Percentiles rank a stretch among this genome's conserved stretches.
Evolutionary conservation across 2,888 invertebrate species (phyloP).

Genomic region (Scaptomyza caliginosa): DNA sequence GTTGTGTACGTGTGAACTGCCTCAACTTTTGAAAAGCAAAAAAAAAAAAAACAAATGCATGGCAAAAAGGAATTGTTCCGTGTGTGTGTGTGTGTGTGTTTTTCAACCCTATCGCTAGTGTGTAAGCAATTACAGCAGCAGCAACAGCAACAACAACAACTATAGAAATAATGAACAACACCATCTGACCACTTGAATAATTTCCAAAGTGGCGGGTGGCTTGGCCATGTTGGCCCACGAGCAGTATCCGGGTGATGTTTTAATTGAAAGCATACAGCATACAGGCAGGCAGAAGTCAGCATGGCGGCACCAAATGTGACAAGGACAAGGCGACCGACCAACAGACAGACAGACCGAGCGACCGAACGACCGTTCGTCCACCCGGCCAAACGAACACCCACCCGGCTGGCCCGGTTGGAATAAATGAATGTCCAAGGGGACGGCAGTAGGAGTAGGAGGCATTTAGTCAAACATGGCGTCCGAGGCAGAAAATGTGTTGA

Average conservation of each 20-base stretch:
- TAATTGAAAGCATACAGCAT: slow-evolving; percentile 65
- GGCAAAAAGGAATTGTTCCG: slow-evolving; percentile 13
- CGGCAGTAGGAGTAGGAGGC: background rate
- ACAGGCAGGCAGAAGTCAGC: slow-evolving; percentile 12
- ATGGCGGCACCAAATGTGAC: slow-evolving; percentile 55
- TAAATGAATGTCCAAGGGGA: slow-evolving; percentile 4
- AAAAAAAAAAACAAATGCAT: slow-evolving; percentile 28
- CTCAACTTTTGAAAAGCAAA: slow-evolving; percentile 33
- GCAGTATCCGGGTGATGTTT: slow-evolving; percentile 62
- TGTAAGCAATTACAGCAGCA: slow-evolving; percentile 56
- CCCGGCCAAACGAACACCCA: no score
- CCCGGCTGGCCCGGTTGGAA: background rate
- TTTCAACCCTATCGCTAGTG: slow-evolving; percentile 70
- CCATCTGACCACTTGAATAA: slow-evolving; percentile 79
- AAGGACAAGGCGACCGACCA: slow-evolving; percentile 30
- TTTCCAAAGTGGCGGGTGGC: slow-evolving; percentile 50
- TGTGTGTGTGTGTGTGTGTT: slow-evolving; percentile 26
- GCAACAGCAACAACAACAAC: slow-evolving; percentile 44
- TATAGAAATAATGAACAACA: slow-evolving; percentile 75
- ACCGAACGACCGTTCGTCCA: no score
- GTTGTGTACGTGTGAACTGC: slow-evolving; percentile 41
- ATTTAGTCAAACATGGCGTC: slow-evolving; percentile 62
- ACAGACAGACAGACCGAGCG: no score
- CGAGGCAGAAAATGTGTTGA: slow-evolving; percentile 45
- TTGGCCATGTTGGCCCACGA: background rate